Evolutionary conservation across 2,113 vertebrate species (phyloP).

Genomic region (Polyodon spathula): DNA sequence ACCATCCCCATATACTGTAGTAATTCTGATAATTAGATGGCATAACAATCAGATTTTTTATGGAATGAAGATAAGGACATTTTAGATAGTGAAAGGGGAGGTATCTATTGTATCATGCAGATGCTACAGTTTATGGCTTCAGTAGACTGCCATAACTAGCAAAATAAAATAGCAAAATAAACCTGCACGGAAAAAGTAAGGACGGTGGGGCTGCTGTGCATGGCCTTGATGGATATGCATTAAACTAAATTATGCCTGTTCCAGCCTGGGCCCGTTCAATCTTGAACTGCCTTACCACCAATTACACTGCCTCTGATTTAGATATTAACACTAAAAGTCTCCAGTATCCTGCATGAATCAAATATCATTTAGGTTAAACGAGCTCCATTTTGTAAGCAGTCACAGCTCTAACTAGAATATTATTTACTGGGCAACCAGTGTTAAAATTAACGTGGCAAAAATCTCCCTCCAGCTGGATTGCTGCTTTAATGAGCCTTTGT

Average conservation of each 20-base stretch:
- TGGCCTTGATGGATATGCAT: background rate
- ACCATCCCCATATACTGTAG: no score
- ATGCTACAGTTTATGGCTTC: no score
- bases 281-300: conserved; percentile 20
- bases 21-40: no score
- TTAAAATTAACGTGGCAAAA: conserved; percentile 79
- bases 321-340: conserved; percentile 21
- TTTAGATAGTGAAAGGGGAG: no score
- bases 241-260: conserved; percentile 12
- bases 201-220: background rate
- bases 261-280: conserved; percentile 18
- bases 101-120: no score
- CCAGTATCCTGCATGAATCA: conserved; percentile 21
- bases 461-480: conserved; percentile 63
- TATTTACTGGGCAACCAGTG: conserved; percentile 71
- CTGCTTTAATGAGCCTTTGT: conserved; percentile 72
- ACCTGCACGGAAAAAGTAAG: background rate
- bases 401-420: conserved; percentile 58
- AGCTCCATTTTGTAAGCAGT: conserved; percentile 40
- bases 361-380: conserved; percentile 28
- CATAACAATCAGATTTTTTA: no score
- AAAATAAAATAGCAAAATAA: no score
- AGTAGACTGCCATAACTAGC: no score
- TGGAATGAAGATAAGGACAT: no score
- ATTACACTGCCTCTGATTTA: conserved; percentile 29